These are phyloP conservation scores for Halcyon leucocephala DNA, from an alignment of 2,797 vertebrate genomes.

Conservation along the genomic window DNA sequence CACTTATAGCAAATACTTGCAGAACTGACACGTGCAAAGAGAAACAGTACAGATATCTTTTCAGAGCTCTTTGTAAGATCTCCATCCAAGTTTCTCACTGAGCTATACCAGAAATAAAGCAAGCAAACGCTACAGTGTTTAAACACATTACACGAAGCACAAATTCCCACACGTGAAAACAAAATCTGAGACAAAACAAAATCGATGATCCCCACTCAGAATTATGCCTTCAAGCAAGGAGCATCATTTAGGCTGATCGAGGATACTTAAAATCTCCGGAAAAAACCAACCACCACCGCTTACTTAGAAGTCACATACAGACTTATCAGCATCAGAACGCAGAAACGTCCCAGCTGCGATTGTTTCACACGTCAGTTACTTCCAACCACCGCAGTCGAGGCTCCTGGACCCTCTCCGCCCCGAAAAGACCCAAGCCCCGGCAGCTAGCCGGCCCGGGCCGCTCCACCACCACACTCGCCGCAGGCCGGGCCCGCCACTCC, in stretches of 20 bases:
- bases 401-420: not conserved
- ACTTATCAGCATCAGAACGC: not conserved
- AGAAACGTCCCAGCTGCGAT: not conserved
- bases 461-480: not conserved
- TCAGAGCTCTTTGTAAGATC: not conserved
- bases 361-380: rapidly evolving
- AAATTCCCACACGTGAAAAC: not conserved
- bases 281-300: not conserved
- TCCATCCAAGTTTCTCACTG: not conserved
- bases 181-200: not conserved
- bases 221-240: not conserved
- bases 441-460: not conserved
- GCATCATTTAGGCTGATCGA: not conserved
- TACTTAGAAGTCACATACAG: not conserved
- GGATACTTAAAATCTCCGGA: not conserved
- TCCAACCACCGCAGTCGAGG: not conserved
- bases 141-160: not conserved
- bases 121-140: not conserved
- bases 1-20: rapidly evolving
- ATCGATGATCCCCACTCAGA: not conserved
- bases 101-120: not conserved
- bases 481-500: not conserved
- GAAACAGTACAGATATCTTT: not conserved
- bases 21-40: not conserved
- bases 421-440: not conserved